A percentile compares a stretch with the other conserved stretches of the same genome.
Evolutionary conservation across 2,888 invertebrate genomes (phyloP).

Genomic region (Adelognathus sp.): DNA sequence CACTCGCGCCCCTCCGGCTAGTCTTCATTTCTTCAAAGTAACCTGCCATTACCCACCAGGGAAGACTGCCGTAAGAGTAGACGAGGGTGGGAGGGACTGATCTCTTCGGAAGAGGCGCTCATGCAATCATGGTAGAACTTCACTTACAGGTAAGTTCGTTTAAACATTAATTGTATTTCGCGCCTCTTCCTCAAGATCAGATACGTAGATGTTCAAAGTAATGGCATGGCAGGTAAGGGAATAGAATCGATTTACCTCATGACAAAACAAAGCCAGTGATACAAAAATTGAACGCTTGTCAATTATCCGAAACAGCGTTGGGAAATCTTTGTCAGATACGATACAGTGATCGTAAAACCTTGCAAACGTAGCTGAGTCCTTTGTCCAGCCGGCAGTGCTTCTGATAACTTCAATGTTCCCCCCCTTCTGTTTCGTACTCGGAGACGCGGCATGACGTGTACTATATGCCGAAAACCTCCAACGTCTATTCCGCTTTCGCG

Average conservation of each 20-base stretch:
- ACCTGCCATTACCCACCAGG: neutral
- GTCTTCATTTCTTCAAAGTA: neutral
- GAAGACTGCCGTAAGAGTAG: neutral
- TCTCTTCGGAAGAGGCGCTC: constrained; percentile 20
- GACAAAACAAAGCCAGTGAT: too few relatives aligned
- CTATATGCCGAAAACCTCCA: constrained; percentile 38
- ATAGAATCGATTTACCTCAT: too few relatives aligned
- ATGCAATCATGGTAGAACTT: constrained; percentile 4
- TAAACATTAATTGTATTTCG: constrained; percentile 2
- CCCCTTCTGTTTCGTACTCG: constrained; percentile 44
- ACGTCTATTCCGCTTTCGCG: neutral
- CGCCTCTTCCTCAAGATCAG: neutral
- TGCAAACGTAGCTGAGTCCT: constrained; percentile 40
- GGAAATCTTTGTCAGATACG: too few relatives aligned
- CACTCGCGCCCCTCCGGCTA: neutral
- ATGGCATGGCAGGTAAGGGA: too few relatives aligned
- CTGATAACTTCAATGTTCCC: constrained; percentile 43
- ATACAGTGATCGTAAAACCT: constrained; percentile 21
- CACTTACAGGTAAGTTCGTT: constrained; percentile 18
- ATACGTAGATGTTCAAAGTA: too few relatives aligned
- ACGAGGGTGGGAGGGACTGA: neutral
- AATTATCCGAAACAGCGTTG: too few relatives aligned
- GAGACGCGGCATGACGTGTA: constrained; percentile 58
- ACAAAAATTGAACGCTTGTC: too few relatives aligned
- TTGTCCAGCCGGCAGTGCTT: constrained; percentile 50